These are phyloP conservation scores for Paedocypris micromegethes DNA, from an alignment of 2,797 vertebrate genomes.

Conservation along the genomic window DNA sequence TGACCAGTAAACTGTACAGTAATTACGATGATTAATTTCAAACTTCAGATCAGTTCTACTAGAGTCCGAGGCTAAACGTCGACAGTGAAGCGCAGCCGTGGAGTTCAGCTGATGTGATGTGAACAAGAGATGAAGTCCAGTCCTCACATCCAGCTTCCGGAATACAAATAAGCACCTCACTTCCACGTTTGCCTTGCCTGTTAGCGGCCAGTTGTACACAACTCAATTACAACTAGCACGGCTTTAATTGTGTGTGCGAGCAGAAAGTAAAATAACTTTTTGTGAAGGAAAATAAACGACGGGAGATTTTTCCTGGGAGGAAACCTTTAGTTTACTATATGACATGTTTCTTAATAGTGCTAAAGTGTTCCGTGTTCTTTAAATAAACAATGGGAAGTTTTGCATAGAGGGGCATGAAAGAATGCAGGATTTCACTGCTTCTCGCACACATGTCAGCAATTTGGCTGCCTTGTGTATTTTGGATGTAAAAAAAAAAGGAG, in stretches of 20 bases:
- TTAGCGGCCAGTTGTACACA: slow-evolving; percentile 58
- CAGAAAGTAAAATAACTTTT: slow-evolving; percentile 76
- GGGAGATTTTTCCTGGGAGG: slow-evolving; percentile 79
- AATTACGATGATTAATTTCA: too few relatives aligned
- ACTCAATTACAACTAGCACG: slow-evolving; percentile 52
- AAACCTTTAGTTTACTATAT: slow-evolving; percentile 90
- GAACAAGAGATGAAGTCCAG: slow-evolving; percentile 53
- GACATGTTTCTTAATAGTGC: slow-evolving; percentile 89
- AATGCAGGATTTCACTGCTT: slow-evolving; percentile 82
- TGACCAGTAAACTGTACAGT: too few relatives aligned
- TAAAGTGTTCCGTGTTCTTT: slow-evolving; percentile 91
- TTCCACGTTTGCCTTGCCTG: slow-evolving; percentile 66
- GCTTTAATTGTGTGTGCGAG: slow-evolving; percentile 66
- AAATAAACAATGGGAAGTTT: slow-evolving; percentile 91
- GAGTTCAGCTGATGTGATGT: slow-evolving; percentile 28
- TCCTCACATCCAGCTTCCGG: slow-evolving; percentile 48
- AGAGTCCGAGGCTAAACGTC: too few relatives aligned
- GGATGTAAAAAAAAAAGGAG: slow-evolving; percentile 85
- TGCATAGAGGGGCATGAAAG: slow-evolving; percentile 89
- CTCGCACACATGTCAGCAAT: slow-evolving; percentile 95
- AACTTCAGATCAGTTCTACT: too few relatives aligned
- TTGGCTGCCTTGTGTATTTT: slow-evolving; percentile 96
- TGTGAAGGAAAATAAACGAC: slow-evolving; percentile 76
- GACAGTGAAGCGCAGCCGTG: neutral
- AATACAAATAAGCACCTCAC: slow-evolving; percentile 65